Conservation (phyloP, 2,113 vertebrate species). For the Gobio gobio region DNA sequence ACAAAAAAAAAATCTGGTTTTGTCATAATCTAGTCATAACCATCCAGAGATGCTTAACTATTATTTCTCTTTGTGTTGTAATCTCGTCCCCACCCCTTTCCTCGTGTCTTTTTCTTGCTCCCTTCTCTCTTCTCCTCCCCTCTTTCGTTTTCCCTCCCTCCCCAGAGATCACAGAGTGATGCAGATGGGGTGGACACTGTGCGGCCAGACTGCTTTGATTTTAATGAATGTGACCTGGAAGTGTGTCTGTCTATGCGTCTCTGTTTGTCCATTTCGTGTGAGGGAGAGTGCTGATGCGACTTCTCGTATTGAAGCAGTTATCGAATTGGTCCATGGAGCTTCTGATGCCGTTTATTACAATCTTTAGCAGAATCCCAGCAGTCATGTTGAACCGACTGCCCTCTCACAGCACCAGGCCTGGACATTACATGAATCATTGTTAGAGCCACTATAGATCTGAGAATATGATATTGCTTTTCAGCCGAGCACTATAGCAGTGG, state of each 20-base stretch:
- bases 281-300: slow-evolving; percentile 59
- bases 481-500: too few species aligned
- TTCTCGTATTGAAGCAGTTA: slow-evolving; percentile 67
- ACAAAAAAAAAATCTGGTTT: too few species aligned
- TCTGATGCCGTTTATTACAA: slow-evolving; percentile 43
- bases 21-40: not conserved
- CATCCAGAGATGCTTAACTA: slow-evolving; percentile 18
- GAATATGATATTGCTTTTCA: not conserved
- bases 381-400: not conserved
- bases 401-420: not conserved
- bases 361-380: slow-evolving; percentile 19
- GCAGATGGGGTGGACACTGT: slow-evolving; percentile 29
- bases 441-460: not conserved
- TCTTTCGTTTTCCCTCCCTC: slow-evolving; percentile 10
- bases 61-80: slow-evolving; percentile 49
- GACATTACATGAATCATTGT: not conserved
- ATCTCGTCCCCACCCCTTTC: slow-evolving; percentile 41
- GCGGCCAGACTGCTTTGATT: slow-evolving; percentile 6
- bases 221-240: slow-evolving; percentile 31
- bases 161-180: slow-evolving; percentile 44
- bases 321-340: slow-evolving; percentile 66
- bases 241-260: not conserved
- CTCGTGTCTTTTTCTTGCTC: slow-evolving; percentile 9
- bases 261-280: slow-evolving; percentile 14
- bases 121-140: not conserved